Conservation (phyloP, 2,888 invertebrate genomes). For the Megamerina dolium region DNA sequence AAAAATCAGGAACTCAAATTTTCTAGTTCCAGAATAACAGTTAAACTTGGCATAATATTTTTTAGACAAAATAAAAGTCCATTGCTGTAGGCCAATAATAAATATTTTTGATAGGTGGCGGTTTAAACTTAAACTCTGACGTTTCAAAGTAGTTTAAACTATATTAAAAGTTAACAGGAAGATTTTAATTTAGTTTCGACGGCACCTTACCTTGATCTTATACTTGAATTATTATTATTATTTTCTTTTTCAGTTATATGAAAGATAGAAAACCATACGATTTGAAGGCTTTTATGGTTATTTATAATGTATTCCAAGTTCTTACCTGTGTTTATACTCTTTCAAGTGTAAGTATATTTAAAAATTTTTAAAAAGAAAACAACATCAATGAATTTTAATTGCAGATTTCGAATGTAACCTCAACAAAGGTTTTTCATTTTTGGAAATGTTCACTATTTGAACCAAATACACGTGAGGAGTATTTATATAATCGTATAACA, state of each 20-base stretch:
- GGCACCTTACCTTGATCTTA: not conserved
- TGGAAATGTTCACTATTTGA: conserved; percentile 28
- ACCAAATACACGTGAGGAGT: conserved; percentile 17
- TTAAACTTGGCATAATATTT: too few relatives aligned
- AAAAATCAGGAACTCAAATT: too few relatives aligned
- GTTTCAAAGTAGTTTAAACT: too few relatives aligned
- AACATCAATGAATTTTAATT: not conserved
- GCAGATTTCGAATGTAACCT: conserved; percentile 30
- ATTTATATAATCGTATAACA: conserved; percentile 42
- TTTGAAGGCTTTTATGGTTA: conserved; percentile 60
- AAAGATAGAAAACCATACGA: conserved; percentile 60
- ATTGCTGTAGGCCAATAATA: too few relatives aligned
- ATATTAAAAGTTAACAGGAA: not conserved
- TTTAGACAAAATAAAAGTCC: too few relatives aligned
- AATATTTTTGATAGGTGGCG: too few relatives aligned
- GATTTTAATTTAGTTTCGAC: conserved; percentile 3
- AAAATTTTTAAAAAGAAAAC: not conserved
- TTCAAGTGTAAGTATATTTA: conserved; percentile 25
- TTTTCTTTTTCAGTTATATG: conserved; percentile 54
- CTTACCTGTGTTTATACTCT: conserved; percentile 34
- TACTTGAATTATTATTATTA: not conserved
- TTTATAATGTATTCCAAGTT: conserved; percentile 80
- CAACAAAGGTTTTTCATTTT: conserved; percentile 23
- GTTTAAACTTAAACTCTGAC: too few relatives aligned
- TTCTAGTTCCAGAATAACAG: too few relatives aligned